Evolutionary conservation across 2,797 vertebrate genomes (phyloP), one percentile per base, ranked within the genome.

Genomic region (Hypotaenidia okinawae): DNA sequence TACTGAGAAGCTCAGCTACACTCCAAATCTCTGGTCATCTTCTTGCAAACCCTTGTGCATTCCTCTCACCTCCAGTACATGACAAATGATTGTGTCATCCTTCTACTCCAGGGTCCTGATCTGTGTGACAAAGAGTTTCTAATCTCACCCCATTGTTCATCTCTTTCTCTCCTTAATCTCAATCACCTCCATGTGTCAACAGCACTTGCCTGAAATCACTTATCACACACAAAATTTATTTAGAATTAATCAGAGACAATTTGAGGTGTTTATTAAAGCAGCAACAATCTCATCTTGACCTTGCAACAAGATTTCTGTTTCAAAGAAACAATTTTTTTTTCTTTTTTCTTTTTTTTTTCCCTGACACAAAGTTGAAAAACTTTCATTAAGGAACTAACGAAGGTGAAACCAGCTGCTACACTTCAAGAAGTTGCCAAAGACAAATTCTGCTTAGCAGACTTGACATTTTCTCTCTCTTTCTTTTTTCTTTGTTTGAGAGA

Each of bases 221-320:
- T 95, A 87, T 96, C 94, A 64, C 72, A 27, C 24, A 43, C 2
- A 0, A 43, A 64, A 95, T 96, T 92, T 95, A 88, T 93, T 96
- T 94, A 67, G 95, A 95, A 96, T 95, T 97, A 97, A 97, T 97
- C 93, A 93, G 92, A 83, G 84, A 66, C 78, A 59, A 96, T 92
- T 91, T 83, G 87, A 96, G 93, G 72, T 92, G 89, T 96, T 97
- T 96, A 95, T 92, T 90, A 95, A 95, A 95, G 87, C 73, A 67
- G 76, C 66, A 78, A 55, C 83, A 68, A 13, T 90, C 81, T 95
- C 69, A 51, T 41, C 28, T 62, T 92, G 96, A 97, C 97, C 96
- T 98, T 98, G 95, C 4, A 3, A 45, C 4, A 33, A 73, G 59
- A 87, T 79, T 94, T 79, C 55, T 89, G 69, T 68, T 81, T 37